Evolutionary conservation across 2,888 invertebrate species (phyloP).

Genomic region (Dryobota labecula): DNA sequence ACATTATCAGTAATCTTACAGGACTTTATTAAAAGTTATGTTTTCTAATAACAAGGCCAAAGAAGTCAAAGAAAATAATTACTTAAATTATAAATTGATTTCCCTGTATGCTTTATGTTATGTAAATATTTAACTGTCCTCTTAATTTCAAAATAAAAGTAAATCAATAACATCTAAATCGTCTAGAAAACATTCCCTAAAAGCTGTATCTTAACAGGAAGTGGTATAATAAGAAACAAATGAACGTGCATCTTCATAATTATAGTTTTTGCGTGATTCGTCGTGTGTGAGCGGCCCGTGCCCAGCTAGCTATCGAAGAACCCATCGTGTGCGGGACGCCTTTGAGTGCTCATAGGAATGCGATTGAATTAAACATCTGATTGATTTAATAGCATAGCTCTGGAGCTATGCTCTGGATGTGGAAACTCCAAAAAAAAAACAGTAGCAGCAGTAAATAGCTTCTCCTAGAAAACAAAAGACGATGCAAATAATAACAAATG

Average conservation of each 20-base stretch:
- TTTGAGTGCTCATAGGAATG: constrained; percentile 27
- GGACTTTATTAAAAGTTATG: not conserved
- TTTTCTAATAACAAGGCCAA: not conserved
- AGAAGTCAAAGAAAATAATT: not conserved
- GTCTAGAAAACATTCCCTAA: not conserved
- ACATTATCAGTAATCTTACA: not conserved
- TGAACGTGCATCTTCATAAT: constrained; percentile 45
- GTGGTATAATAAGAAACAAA: constrained; percentile 41
- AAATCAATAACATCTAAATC: not conserved
- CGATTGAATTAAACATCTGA: constrained; percentile 33
- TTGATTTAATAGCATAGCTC: constrained; percentile 48
- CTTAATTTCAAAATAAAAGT: not conserved
- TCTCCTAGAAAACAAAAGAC: constrained; percentile 21
- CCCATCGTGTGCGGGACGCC: constrained; percentile 29
- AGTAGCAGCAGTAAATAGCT: not conserved
- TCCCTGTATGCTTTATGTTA: not conserved
- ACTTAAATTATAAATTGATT: not conserved
- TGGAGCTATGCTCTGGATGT: too few relatives aligned
- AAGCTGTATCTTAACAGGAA: constrained; percentile 43
- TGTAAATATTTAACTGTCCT: not conserved
- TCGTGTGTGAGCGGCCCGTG: constrained; percentile 66
- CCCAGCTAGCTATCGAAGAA: constrained; percentile 24
- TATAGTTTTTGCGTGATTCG: constrained; percentile 62
- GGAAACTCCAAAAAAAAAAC: constrained; percentile 21
- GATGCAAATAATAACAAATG: constrained; percentile 19